Base-by-base conservation (phyloP, 2,888 invertebrate species). In the Zygaena filipendulae region DNA sequence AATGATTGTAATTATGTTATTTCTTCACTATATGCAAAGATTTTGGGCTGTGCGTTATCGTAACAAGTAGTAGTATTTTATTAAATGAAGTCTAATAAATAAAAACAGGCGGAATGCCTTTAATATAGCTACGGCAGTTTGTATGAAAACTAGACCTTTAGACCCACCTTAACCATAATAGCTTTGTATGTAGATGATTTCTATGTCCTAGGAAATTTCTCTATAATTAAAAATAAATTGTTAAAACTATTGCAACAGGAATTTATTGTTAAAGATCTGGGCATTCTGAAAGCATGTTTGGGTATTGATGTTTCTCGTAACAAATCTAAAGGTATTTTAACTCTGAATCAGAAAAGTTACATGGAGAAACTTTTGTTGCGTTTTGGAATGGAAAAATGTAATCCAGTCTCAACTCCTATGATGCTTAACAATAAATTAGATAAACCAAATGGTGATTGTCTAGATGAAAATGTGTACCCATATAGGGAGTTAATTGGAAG, bases 401-500 rank as follows among this genome's bases (percentile, higher is more conserved):
- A 24, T 9, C 8, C 25, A 21, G 29, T 22, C 3, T 21, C 23
- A 4, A 29, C 29, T 11, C 29, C 21, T 9, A 13, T 29, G 20
- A 20, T 10, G 25, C 16, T 2, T n/a, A n/a, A n/a, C n/a, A n/a
- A n/a, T n/a, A n/a, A n/a, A n/a, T n/a, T n/a, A n/a, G n/a, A n/a
- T n/a, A n/a, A n/a, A n/a, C n/a, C n/a, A n/a, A 26, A 30, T 13
- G 11, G 18, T n/a, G n/a, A n/a, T n/a, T n/a, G n/a, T n/a, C 7
- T 20, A 13, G 11, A 9, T 33, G 10, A 30, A 27, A 22, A 26
- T 7, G 14, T 21, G 5, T 26, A 10, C 19, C 2, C 19, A 10
- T 27, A 30, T 19, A 32, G 29, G 23, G 19, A 23, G 11, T 24
- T 36, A 13, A 23, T 31, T 7, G 31, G 33, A 4, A 23, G 13